Evolutionary conservation across 1,140 invertebrate species (phyloP).

Genomic region (Panagrolaimus sp.): DNA sequence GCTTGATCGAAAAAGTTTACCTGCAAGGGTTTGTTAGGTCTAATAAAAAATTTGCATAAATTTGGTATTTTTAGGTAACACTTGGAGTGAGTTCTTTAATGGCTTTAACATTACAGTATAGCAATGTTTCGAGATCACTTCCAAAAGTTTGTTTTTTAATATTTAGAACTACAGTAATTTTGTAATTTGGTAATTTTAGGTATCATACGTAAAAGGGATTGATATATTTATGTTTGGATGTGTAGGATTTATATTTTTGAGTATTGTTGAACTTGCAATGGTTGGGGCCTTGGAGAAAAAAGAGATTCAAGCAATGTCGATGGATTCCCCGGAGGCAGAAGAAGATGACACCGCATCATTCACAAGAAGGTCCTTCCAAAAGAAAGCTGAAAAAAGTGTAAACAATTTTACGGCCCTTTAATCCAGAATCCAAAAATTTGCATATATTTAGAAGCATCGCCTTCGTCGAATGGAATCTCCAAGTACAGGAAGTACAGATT

Average conservation of each 20-base stretch:
- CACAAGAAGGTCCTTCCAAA: constrained; percentile 37
- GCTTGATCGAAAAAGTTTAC: constrained; percentile 50
- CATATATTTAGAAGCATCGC: constrained; percentile 22
- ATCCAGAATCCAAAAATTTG: constrained; percentile 6
- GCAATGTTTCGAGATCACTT: constrained; percentile 51
- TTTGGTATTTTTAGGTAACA: constrained; percentile 19
- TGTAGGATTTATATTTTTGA: constrained; percentile 61
- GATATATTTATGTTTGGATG: constrained; percentile 62
- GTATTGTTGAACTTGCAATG: constrained; percentile 62
- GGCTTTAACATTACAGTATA: constrained; percentile 57
- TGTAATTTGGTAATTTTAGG: constrained; percentile 31
- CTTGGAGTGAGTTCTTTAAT: constrained; percentile 57
- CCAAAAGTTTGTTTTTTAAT: constrained; percentile 46
- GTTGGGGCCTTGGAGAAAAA: constrained; percentile 58
- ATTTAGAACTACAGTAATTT: constrained; percentile 6
- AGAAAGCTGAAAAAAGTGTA: constrained; percentile 25
- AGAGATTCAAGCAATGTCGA: constrained; percentile 13
- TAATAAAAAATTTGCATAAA: not conserved
- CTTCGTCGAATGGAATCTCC: constrained; percentile 35
- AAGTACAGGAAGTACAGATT: constrained; percentile 25
- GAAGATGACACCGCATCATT: constrained; percentile 20
- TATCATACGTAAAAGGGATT: constrained; percentile 62
- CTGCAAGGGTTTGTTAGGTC: constrained; percentile 32
- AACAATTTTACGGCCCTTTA: constrained; percentile 1
- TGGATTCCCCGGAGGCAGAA: not conserved